Evolutionary conservation across 1,140 invertebrate species (phyloP), one percentile per base, ranked within the genome.

Genomic region (Bombyx mandarina): DNA sequence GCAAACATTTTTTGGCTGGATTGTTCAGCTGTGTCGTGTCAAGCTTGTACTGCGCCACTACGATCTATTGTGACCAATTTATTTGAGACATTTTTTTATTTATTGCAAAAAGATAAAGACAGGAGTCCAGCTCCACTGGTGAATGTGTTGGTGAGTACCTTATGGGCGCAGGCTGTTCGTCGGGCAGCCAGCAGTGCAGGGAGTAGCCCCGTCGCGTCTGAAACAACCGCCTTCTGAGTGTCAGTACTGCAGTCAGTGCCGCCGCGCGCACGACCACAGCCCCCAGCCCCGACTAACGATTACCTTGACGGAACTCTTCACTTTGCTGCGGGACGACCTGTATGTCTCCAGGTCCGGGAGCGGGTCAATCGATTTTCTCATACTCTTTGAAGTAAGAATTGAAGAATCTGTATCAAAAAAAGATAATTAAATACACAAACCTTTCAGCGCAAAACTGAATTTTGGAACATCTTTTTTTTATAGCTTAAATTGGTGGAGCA

Each of bases 171-270:
- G 64, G 65, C 52, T 76, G 76, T 79, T 70, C 72, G 74, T 76
- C 82, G 60, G 84, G 82, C 72, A 84, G 76, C 85, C 86, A 89
- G 70, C 85, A 88, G 71, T 83, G 85, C 63, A 81, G 86, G 84
- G 86, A 89, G 84, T 71, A 86, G 57, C 75, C 82, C 71, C 80
- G 82, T 60, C 77, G 85, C 75, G 77, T 84, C 88, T 89, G 88
- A 79, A 89, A 89, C 79, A 79, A 86, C 85, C 81, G 82, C 80
- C 85, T 88, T 77, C 78, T 72, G 57, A 69, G 66, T 81, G 65
- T 83, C 62, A 83, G 76, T 78, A 69, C 47, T 44, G 42, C 56
- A 45, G 44, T 51, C 55, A 22, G 48, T 48, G 44, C 26, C 9
- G 2, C 10, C 2, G 12, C 7, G 12, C n/a, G 51, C 43, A 47